Evolutionary conservation across 2,888 invertebrate species (phyloP), one percentile per base, ranked within the genome.

Genomic region (Drosophila nr. perissopoda): DNA sequence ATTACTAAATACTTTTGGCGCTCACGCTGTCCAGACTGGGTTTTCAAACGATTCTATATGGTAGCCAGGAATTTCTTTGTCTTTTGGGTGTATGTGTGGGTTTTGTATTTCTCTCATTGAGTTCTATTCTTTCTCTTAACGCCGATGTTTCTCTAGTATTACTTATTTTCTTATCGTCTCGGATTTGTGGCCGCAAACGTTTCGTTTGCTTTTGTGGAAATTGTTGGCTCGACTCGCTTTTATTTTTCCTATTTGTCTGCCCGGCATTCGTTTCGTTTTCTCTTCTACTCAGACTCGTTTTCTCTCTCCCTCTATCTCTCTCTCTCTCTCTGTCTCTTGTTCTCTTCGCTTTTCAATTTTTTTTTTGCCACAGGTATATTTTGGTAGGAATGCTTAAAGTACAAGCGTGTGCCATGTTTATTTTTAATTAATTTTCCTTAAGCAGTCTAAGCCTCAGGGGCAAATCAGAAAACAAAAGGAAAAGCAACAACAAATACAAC

Each of bases 371-470:
- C 83, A 74, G 88, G 83, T 85, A 80, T 83, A 80, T 88, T 83
- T 85, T 88, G 69, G 78, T 78, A 76, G 85, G 89, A 85, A 85
- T 89, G 89, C 85, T 80, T 67, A 70, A 73, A 80, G 90, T 66
- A 86, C 86, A 89, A 86, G 89, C 81, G 81, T 85, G 87, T 87
- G 87, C 89, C 85, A 87, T 87, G 86, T 87, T 87, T 88, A 87
- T 87, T 90, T 87, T 87, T 87, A 87, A 87, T 87, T 87, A 87
- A 87, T 87, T 87, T 87, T 90, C 83, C 89, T 90, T 87, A 90
- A 89, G 90, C 86, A 90, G 90, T 89, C 80, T 90, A 73, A 86
- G 88, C 76, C 86, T 63, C 70, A 36, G 53, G 59, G 69, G 68
- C 72, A 69, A 66, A 63, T 60, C 64, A 56, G 63, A 29, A 51